Base-by-base conservation (phyloP, 2,888 invertebrate genomes). In the Incurvaria masculella region DNA sequence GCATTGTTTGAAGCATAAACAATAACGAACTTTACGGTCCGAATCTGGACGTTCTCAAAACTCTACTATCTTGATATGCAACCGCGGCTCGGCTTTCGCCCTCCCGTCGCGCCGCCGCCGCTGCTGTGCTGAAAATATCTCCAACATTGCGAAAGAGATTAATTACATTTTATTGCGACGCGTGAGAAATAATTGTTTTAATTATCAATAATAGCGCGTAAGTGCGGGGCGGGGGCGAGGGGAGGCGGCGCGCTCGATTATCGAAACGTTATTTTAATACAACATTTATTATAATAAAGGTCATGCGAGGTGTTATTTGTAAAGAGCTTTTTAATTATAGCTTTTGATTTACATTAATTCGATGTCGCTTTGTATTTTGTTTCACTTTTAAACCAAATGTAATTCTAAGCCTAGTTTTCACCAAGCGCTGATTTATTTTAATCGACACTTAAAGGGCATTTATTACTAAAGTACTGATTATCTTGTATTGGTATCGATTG, bases 161-260 rank as follows among this genome's bases (percentile, higher is more conserved):
- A 66, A 68, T 66, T 64, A 64, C 61, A 27, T 26, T 44, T 55
- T 52, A 51, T 56, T 52, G 55, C 55, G 56, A 59, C 61, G 61
- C 55, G 51, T 60, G 51, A 58, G 55, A 62, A 64, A 61, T 66
- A 65, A 66, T 67, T 58, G 63, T 56, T 65, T 66, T 63, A 65
- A 65, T 66, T 68, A 67, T 63, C 59, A 63, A 65, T 61, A 62
- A 59, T 59, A 60, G 52, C 57, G 54, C 48, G 54, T 56, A 55
- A 51, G 33, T 33, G 33, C 33, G 33, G 11, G 3, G 33, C 10
- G 10, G 14, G 33, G 4, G 33, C 3, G 33, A 33, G 14, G 33
- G 14, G 33, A 33, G 14, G 33, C 33, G 10, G 33, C 33, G 14
- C 11, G 11, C 33, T 3, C 14, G 14, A 14, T 14, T 33, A 33